phyloP scores from a whole-genome alignment of 2,113 vertebrate species.

The Empidonax alnorum region DNA sequence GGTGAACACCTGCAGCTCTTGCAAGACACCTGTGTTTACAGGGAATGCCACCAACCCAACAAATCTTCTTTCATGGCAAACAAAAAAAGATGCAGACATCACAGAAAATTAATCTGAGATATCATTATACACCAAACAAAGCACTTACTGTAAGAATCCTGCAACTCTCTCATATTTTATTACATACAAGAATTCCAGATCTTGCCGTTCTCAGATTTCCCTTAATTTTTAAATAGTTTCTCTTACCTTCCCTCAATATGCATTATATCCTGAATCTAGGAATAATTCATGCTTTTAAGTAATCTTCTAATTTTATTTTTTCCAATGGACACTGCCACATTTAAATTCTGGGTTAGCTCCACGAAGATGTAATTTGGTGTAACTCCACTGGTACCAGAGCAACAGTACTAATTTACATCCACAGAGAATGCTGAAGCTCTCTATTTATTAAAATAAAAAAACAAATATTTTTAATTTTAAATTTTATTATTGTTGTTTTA shows the following conservation, averaged over 20 bases:
- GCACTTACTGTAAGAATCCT: background rate
- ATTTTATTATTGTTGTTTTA: too few species aligned
- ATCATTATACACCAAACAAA: slow-evolving; percentile 12
- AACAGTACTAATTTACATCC: background rate
- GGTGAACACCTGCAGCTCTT: slow-evolving; percentile 73
- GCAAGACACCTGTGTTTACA: slow-evolving; percentile 69
- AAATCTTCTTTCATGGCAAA: slow-evolving; percentile 45
- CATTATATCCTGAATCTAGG: background rate
- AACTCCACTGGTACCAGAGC: background rate
- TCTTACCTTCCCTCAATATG: background rate
- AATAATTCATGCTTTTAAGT: background rate
- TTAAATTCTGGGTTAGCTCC: background rate
- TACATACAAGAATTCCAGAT: background rate
- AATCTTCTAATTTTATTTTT: background rate
- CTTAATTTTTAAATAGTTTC: background rate
- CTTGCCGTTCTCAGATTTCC: background rate
- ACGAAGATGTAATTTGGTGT: background rate
- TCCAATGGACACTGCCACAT: background rate
- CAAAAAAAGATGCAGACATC: slow-evolving; percentile 38
- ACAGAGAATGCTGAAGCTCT: background rate
- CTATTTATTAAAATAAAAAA: background rate
- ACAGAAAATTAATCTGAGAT: slow-evolving; percentile 52
- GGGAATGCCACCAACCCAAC: slow-evolving; percentile 48
- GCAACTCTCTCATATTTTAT: background rate
- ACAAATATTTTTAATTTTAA: too few species aligned